Percentiles rank a stretch among this genome's conserved stretches.
Conservation (phyloP, 2,113 vertebrate species). For the Callorhinus ursinus region DNA sequence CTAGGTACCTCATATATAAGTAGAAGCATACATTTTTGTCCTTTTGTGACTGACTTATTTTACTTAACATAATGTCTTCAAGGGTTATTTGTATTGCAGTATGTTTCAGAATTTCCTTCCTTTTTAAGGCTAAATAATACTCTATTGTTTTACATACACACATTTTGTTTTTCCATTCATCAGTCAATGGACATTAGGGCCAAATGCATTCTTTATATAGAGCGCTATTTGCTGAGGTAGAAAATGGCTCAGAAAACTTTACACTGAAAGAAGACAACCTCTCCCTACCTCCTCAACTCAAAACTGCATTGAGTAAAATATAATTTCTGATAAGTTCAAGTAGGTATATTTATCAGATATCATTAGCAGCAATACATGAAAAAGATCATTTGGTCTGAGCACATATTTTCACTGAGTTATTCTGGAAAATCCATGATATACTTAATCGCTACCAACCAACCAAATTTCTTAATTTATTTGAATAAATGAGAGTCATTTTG, state of each 20-base stretch:
- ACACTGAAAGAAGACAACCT: not conserved
- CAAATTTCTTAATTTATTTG: constrained; percentile 21
- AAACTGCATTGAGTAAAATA: not conserved
- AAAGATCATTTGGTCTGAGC: constrained; percentile 12
- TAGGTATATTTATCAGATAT: constrained; percentile 25
- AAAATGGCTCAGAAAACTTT: constrained; percentile 23
- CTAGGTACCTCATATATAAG: not conserved
- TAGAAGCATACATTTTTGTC: not conserved
- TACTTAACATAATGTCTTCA: not conserved
- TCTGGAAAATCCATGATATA: constrained; percentile 3
- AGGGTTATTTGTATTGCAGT: not conserved
- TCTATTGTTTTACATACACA: not conserved
- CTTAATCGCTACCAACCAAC: constrained; percentile 32
- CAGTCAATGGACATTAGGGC: not conserved
- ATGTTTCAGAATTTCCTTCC: not conserved
- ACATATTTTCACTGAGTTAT: constrained; percentile 25
- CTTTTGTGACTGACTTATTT: not conserved
- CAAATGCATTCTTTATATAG: not conserved
- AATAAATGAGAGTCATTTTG: constrained; percentile 21
- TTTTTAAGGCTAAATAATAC: constrained; percentile 26
- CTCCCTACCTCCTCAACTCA: not conserved
- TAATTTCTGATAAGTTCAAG: not conserved
- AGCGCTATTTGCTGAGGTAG: not conserved
- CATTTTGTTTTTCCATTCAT: not conserved
- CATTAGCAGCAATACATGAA: constrained; percentile 12